These are phyloP conservation scores for Helostoma temminkii DNA, from an alignment of 2,797 vertebrate species.

Conservation along the genomic window DNA sequence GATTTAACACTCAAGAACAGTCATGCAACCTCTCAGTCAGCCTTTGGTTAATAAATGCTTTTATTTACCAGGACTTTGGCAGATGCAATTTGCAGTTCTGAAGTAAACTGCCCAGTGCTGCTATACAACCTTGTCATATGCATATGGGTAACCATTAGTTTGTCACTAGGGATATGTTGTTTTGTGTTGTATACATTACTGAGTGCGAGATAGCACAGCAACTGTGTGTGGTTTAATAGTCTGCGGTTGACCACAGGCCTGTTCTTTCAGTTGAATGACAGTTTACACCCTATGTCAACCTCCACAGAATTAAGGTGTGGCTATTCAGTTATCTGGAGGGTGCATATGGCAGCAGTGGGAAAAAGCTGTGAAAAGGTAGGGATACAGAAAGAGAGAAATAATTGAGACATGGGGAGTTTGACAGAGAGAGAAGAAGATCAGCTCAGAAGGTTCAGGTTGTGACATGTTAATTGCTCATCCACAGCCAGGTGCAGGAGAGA, in stretches of 20 bases:
- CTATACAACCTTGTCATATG: constrained; percentile 23
- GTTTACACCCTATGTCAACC: constrained; percentile 64
- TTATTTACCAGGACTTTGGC: constrained; percentile 41
- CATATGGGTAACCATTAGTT: constrained; percentile 10
- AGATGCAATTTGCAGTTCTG: constrained; percentile 47
- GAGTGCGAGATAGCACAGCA: not conserved
- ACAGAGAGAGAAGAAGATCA: constrained; percentile 29
- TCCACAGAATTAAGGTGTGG: constrained; percentile 59
- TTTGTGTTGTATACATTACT: constrained; percentile 2
- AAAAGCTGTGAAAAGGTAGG: constrained; percentile 19
- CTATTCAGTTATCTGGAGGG: constrained; percentile 29
- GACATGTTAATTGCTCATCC: constrained; percentile 82
- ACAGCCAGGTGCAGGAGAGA: constrained; percentile 58
- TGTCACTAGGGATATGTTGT: not conserved
- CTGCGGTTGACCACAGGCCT: constrained; percentile 50
- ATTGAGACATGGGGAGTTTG: constrained; percentile 34
- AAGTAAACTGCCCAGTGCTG: constrained; percentile 30
- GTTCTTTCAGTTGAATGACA: constrained; percentile 83
- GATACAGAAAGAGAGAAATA: constrained; percentile 21
- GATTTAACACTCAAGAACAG: constrained; percentile 25
- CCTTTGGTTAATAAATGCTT: constrained; percentile 31
- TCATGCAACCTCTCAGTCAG: constrained; percentile 40
- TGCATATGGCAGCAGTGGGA: constrained; percentile 28
- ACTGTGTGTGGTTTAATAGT: not conserved
- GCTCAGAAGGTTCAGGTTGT: constrained; percentile 52